Percentiles rank a stretch among this genome's conserved stretches.
phyloP scores from a whole-genome alignment of 2,888 invertebrate genomes.

The Spilosoma lubricipeda region DNA sequence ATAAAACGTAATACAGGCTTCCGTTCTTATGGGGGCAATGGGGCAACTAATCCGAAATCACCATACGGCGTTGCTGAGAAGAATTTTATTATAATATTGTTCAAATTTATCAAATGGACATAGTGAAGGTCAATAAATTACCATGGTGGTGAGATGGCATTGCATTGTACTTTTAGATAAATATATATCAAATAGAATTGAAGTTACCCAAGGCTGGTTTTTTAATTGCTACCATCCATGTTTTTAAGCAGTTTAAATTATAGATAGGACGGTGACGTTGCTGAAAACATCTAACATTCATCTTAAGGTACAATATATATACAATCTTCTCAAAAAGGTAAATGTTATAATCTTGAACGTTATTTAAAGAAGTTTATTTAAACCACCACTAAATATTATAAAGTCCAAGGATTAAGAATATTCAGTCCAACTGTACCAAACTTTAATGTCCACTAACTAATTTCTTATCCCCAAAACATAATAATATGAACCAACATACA shows the following conservation, averaged over 20 bases:
- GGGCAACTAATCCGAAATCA: neutral
- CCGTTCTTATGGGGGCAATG: neutral
- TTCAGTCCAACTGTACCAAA: constrained; percentile 59
- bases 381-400: neutral
- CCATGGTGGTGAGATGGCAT: neutral
- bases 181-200: no score
- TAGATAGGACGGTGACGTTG: neutral
- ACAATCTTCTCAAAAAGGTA: neutral
- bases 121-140: neutral
- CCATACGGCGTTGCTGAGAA: neutral
- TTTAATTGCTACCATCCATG: neutral
- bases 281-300: neutral
- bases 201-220: neutral
- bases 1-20: neutral
- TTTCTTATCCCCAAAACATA: constrained; percentile 87
- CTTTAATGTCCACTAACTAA: constrained; percentile 87
- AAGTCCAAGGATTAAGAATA: constrained; percentile 57
- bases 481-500: constrained; percentile 84
- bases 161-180: neutral
- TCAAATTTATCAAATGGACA: neutral
- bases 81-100: neutral
- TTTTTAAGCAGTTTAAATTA: neutral
- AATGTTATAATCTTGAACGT: no score
- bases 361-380: neutral
- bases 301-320: neutral